Evolutionary conservation across 2,113 vertebrate genomes (phyloP).

Genomic region (Mugil cephalus): DNA sequence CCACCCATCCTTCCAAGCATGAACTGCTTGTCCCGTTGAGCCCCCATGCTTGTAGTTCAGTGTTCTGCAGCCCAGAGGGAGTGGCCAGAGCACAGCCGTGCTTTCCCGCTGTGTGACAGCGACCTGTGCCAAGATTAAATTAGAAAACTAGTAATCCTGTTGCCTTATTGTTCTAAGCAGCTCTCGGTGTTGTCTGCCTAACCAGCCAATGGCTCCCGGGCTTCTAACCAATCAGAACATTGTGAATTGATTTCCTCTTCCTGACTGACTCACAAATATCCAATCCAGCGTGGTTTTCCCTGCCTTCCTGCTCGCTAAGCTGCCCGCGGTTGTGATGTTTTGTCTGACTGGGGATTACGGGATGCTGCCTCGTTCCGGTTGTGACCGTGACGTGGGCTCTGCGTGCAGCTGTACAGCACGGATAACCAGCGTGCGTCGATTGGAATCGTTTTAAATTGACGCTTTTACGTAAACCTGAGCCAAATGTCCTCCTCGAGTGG

Average conservation of each 20-base stretch:
- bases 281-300: conserved; percentile 42
- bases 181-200: conserved; percentile 34
- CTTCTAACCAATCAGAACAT: conserved; percentile 37
- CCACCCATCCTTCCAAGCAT: background rate
- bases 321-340: conserved; percentile 9
- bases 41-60: background rate
- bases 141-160: conserved; percentile 54
- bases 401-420: background rate
- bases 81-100: background rate
- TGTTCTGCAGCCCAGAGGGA: conserved; percentile 6
- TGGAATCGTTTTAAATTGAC: background rate
- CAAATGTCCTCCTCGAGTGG: background rate
- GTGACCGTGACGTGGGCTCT: conserved; percentile 7
- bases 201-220: conserved; percentile 24
- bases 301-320: conserved; percentile 8
- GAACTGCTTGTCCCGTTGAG: no score
- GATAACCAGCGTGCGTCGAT: background rate
- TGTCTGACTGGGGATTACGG: conserved; percentile 27
- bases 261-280: conserved; percentile 45
- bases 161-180: conserved; percentile 57
- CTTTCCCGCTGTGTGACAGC: conserved; percentile 5
- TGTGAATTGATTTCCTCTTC: conserved; percentile 8
- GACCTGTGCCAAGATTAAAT: conserved; percentile 54
- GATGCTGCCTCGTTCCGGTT: background rate
- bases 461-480: background rate